Conservation (phyloP, 2,888 invertebrate genomes). For the Limnephilus auricula region DNA sequence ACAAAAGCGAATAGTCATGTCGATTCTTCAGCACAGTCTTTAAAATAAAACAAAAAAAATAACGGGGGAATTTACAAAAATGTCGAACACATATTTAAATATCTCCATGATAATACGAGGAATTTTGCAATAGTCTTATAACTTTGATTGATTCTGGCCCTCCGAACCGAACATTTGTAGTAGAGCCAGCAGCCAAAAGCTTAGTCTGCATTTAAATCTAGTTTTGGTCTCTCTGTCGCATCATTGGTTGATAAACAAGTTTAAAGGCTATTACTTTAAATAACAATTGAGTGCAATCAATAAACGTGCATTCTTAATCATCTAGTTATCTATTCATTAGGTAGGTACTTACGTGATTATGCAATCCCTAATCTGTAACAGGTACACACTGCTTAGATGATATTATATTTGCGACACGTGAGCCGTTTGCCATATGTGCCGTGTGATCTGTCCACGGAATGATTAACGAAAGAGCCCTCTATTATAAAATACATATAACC, state of each 20-base stretch:
- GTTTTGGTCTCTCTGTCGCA: not conserved
- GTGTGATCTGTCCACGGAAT: conserved; percentile 11
- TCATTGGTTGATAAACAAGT: not conserved
- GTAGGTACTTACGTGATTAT: conserved; percentile 23
- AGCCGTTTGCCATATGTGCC: conserved; percentile 7
- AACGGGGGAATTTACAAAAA: no score
- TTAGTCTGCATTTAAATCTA: not conserved
- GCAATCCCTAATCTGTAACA: not conserved
- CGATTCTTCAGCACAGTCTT: no score
- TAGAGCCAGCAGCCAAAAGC: not conserved
- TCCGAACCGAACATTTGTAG: not conserved
- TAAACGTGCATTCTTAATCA: conserved; percentile 24
- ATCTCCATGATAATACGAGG: no score
- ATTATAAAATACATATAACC: conserved; percentile 12
- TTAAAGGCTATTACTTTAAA: conserved; percentile 3
- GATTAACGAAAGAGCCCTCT: not conserved
- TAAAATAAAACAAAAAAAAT: no score
- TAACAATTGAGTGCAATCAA: conserved; percentile 27
- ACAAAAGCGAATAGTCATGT: no score
- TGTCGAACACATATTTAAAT: no score
- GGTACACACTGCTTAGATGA: not conserved
- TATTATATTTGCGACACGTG: conserved; percentile 14
- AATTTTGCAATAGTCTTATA: no score
- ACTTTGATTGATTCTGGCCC: no score
- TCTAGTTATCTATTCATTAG: not conserved